Evolutionary conservation across 2,113 vertebrate species (phyloP).

Genomic region (Nothocercus nigrocapillus): DNA sequence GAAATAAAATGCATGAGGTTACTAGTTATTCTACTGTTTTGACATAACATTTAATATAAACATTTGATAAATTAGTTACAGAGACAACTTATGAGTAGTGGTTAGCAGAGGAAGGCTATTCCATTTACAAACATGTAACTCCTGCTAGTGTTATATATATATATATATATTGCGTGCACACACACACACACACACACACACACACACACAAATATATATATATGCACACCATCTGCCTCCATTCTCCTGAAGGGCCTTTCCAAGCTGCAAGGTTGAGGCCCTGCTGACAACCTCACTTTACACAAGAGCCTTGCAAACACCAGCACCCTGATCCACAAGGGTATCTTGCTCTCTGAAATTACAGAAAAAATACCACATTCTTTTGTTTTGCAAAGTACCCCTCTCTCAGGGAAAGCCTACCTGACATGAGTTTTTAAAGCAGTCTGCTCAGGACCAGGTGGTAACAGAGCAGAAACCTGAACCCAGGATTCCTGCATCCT

Average conservation of each 20-base stretch:
- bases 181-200: no score
- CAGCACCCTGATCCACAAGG: accelerated
- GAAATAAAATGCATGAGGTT: not conserved
- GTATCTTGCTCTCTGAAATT: not conserved
- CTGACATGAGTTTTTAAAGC: accelerated
- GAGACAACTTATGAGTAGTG: not conserved
- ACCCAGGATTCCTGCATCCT: not conserved
- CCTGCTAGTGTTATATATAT: not conserved
- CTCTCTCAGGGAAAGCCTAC: not conserved
- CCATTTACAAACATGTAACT: accelerated
- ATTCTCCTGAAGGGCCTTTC: not conserved
- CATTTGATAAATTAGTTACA: not conserved
- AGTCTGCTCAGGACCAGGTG: not conserved
- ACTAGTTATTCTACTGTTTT: not conserved
- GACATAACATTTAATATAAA: not conserved
- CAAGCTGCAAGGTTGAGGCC: not conserved
- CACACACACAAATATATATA: no score
- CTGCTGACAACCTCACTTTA: not conserved
- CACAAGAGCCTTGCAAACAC: accelerated
- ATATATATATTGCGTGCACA: no score
- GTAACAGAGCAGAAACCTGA: not conserved
- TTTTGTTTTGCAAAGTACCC: not conserved
- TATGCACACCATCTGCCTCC: not conserved
- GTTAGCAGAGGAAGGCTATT: not conserved
- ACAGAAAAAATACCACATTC: accelerated